phyloP scores from a whole-genome alignment of 2,797 vertebrate species.

The Sebastes goodei region DNA sequence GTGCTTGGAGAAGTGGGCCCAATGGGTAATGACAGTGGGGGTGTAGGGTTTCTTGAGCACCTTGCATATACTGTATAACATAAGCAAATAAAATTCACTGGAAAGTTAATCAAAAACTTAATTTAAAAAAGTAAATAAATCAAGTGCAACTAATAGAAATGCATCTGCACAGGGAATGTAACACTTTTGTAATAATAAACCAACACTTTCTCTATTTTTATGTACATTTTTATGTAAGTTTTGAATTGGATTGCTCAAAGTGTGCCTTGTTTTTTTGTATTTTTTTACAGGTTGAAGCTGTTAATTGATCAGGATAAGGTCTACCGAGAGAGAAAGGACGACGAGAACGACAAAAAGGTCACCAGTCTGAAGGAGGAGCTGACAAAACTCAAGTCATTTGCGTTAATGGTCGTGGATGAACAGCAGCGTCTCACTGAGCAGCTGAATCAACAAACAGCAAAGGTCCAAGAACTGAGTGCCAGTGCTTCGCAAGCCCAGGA shows the following conservation, averaged over 20 bases:
- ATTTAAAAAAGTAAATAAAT: not conserved
- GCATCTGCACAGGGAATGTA: not conserved
- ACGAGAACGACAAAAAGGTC: slow-evolving; percentile 89
- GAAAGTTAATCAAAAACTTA: not conserved
- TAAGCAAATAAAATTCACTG: not conserved
- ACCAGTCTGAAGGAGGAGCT: slow-evolving; percentile 90
- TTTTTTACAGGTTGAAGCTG: slow-evolving; percentile 88
- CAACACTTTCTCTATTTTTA: not conserved
- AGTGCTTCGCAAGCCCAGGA: slow-evolving; percentile 83
- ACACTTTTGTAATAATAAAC: not conserved
- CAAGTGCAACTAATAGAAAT: too few relatives aligned
- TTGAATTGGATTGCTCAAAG: not conserved
- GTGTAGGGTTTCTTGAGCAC: slow-evolving; percentile 8
- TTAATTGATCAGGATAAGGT: slow-evolving; percentile 91
- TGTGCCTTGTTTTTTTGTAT: not conserved
- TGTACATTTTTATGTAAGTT: not conserved
- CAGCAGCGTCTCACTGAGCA: slow-evolving; percentile 92
- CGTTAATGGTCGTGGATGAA: slow-evolving; percentile 96
- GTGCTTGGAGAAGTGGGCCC: slow-evolving; percentile 33
- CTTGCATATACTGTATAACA: slow-evolving; percentile 8
- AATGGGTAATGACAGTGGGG: slow-evolving; percentile 30
- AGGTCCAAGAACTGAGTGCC: slow-evolving; percentile 87
- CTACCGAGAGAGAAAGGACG: slow-evolving; percentile 88
- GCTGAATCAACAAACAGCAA: slow-evolving; percentile 87
- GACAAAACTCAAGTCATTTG: slow-evolving; percentile 94